phyloP scores from a whole-genome alignment of 2,888 invertebrate species.

The Acanthosepion lycidas region DNA sequence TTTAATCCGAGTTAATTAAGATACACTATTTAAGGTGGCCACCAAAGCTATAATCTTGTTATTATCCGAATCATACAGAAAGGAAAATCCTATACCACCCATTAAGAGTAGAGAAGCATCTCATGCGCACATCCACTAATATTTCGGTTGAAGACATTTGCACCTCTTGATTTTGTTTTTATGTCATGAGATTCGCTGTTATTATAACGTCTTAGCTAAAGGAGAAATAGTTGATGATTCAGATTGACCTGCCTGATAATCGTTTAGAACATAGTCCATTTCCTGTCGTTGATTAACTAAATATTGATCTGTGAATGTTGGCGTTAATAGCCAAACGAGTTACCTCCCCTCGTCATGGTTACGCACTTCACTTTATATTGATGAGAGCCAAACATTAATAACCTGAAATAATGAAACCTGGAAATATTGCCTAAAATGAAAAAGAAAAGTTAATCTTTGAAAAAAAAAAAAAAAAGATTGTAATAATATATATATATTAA shows the following conservation, averaged over 20 bases:
- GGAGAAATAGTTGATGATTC: not conserved
- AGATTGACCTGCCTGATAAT: constrained; percentile 12
- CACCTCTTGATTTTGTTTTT: not conserved
- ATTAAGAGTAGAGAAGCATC: not conserved
- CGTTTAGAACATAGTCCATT: not conserved
- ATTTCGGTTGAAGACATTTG: not conserved
- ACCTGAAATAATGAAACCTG: not conserved
- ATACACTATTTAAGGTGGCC: not conserved
- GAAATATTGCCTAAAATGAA: not conserved
- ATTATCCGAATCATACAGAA: not conserved
- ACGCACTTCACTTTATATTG: not conserved
- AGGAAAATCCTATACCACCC: not conserved
- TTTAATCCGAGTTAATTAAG: not conserved
- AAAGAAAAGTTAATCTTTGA: not conserved
- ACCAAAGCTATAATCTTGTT: not conserved
- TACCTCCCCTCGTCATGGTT: not conserved
- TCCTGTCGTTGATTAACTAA: not conserved
- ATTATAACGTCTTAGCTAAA: not conserved
- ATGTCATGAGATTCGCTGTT: constrained; percentile 15
- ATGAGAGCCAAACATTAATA: not conserved
- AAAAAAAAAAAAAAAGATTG: not conserved
- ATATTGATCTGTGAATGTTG: not conserved
- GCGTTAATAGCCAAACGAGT: not conserved
- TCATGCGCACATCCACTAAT: too few species aligned
- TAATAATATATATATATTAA: not conserved